These are phyloP conservation scores for Pollimyrus isidori DNA, from an alignment of 2,113 vertebrate species.

Conservation along the genomic window DNA sequence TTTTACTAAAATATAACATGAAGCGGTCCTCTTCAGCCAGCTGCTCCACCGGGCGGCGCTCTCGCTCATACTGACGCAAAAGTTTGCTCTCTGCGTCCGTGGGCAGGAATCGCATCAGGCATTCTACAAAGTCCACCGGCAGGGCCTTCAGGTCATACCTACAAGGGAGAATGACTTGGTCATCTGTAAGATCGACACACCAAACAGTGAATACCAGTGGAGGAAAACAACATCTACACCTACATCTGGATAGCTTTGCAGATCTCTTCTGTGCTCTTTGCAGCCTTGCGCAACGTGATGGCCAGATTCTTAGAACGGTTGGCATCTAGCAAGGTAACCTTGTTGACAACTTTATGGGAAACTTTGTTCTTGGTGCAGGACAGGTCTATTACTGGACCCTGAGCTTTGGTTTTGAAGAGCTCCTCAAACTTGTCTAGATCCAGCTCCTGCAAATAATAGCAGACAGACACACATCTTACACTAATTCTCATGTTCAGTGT, in stretches of 20 bases:
- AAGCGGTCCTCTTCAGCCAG: slow-evolving; percentile 87
- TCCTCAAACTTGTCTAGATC: slow-evolving; percentile 94
- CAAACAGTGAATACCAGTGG: neutral
- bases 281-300: slow-evolving; percentile 91
- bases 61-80: slow-evolving; percentile 82
- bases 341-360: slow-evolving; percentile 74
- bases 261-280: slow-evolving; percentile 83
- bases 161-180: neutral
- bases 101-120: slow-evolving; percentile 87
- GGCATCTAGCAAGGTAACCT: slow-evolving; percentile 83
- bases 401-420: slow-evolving; percentile 95
- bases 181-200: neutral
- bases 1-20: slow-evolving; percentile 93
- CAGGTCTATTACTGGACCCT: slow-evolving; percentile 79
- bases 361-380: slow-evolving; percentile 74
- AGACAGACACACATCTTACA: neutral
- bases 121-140: slow-evolving; percentile 87
- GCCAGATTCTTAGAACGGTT: slow-evolving; percentile 97
- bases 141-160: slow-evolving; percentile 82
- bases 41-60: slow-evolving; percentile 78
- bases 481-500: neutral
- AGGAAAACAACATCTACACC: slow-evolving; percentile 20
- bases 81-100: slow-evolving; percentile 79
- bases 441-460: slow-evolving; percentile 64
- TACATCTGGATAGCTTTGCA: slow-evolving; percentile 88